Evolutionary conservation across 2,888 invertebrate genomes (phyloP), one percentile per base, ranked within the genome.

Genomic region (Apamea monoglypha): DNA sequence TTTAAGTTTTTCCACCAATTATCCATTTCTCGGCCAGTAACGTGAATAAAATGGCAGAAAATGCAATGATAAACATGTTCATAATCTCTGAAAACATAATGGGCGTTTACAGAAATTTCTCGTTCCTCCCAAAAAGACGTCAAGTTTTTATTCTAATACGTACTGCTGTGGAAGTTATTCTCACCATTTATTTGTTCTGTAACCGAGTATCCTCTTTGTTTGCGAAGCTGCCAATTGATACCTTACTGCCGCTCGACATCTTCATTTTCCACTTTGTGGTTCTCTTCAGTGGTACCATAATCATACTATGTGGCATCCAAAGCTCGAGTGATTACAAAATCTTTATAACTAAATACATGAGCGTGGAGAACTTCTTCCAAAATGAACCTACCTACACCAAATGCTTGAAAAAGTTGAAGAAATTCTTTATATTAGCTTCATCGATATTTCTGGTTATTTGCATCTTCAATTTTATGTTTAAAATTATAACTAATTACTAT

Each of bases 61-160:
- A 61, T 67, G 21, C 67, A 73, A 59, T 81, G 1, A 68, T 80
- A 40, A 73, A 81, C 10, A 44, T 81, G 56, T 53, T 80, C 14
- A 25, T 36, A 5, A 63, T 16, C 14, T 64, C 63, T 36, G 83
- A 83, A 71, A 79, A 73, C 50, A 66, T 83, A 50, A 63, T 79
- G 66, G 75, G 83, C 2, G 63, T 83, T 25, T 74, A 83, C 29
- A 83, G 83, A 76, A 83, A 83, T 53, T 83, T 29, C 53, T 50
- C 40, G 5, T 69, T 18, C 3, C 18, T 80, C 2, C 8, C 78
- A 6, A 80, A 70, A 80, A 36, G 64, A 70, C 25, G n/a, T 36
- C 64, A 25, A 50, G 4, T 66, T 29, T 6, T 47, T 25, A 47
- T 66, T 44, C 0, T 56, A 44, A n/a, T 56, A 3, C 81, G 75